Evolutionary conservation across 2,113 vertebrate species (phyloP).

Genomic region (Orycteropus afer): DNA sequence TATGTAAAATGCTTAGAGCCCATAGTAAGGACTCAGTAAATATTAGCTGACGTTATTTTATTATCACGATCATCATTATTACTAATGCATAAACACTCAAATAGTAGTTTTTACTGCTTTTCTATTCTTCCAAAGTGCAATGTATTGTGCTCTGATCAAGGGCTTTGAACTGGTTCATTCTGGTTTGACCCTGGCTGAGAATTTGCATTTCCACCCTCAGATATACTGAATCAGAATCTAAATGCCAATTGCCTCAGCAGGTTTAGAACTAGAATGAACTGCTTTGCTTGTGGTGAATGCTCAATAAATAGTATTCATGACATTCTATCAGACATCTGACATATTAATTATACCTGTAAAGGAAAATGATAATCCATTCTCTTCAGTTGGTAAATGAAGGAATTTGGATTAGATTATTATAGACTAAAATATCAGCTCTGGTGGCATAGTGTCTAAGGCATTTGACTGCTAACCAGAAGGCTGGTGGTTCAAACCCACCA

Average conservation of each 20-base stretch:
- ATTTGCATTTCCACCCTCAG: too few relatives aligned
- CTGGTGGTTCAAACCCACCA: too few relatives aligned
- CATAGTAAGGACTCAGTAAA: not conserved
- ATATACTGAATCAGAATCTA: too few relatives aligned
- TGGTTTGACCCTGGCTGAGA: too few relatives aligned
- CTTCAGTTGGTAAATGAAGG: not conserved
- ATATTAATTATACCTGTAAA: not conserved
- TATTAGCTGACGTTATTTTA: not conserved
- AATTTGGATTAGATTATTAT: not conserved
- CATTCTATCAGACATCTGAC: not conserved
- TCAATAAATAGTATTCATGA: constrained; percentile 6
- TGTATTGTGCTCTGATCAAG: not conserved
- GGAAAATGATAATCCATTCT: constrained; percentile 5
- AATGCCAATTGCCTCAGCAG: too few relatives aligned
- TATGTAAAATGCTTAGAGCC: not conserved
- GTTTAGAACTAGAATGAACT: too few relatives aligned
- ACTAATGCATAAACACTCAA: not conserved
- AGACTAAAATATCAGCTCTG: too few relatives aligned
- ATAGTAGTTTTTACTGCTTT: not conserved
- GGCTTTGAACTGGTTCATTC: too few relatives aligned
- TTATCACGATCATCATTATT: not conserved
- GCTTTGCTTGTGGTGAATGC: not conserved
- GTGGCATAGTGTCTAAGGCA: too few relatives aligned
- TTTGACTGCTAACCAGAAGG: too few relatives aligned
- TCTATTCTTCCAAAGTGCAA: not conserved